These are phyloP conservation scores for Popillia japonica DNA, from an alignment of 1,140 invertebrate species.

Conservation along the genomic window DNA sequence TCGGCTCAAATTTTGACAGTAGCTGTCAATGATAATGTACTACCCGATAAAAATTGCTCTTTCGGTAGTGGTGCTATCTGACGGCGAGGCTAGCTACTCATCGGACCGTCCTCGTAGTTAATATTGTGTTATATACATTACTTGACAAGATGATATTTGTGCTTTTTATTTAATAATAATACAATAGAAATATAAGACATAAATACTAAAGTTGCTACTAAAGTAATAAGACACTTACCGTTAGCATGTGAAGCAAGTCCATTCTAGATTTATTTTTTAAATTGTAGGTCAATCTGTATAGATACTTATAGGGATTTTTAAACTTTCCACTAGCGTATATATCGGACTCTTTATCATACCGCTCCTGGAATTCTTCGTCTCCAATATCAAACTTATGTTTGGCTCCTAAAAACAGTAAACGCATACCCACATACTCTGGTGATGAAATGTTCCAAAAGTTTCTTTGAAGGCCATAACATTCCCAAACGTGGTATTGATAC, in stretches of 20 bases:
- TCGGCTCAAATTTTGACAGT: no score
- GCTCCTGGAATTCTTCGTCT: background rate
- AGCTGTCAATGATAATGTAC: no score
- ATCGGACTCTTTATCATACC: background rate
- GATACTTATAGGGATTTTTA: conserved; percentile 6
- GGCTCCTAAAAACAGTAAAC: conserved; percentile 19
- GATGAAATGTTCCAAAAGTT: background rate
- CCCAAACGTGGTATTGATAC: conserved; percentile 26
- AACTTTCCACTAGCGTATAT: background rate
- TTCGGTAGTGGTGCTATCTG: no score
- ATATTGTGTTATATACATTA: no score
- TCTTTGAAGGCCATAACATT: conserved; percentile 32
- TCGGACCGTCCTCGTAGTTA: no score
- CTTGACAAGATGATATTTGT: no score
- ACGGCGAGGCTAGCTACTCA: no score
- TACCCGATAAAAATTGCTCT: no score
- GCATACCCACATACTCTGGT: background rate
- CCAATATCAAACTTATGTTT: conserved; percentile 13
- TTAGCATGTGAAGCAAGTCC: background rate
- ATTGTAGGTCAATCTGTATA: conserved; percentile 7
- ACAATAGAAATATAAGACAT: no score
- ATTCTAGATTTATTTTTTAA: conserved; percentile 22
- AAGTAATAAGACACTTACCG: background rate
- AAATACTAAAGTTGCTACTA: no score
- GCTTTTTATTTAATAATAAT: no score